These are phyloP conservation scores for Cassiopea andromeda DNA, from an alignment of 30 jellyfish, hydroid and myxozoan genomes.

Conservation along the genomic window DNA sequence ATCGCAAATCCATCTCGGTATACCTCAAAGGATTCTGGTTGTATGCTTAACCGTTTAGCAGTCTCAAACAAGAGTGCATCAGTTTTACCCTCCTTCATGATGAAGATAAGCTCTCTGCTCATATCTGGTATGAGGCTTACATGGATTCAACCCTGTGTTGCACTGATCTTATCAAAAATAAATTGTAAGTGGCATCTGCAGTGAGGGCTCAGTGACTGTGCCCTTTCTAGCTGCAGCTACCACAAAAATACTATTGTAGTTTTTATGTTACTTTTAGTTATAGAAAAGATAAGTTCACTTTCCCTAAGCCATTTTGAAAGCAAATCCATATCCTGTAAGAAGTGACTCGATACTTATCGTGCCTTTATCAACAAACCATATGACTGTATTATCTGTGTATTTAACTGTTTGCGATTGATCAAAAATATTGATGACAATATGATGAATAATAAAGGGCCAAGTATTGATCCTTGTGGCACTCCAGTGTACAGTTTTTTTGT, in stretches of 20 bases:
- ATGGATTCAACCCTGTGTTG: too few species aligned
- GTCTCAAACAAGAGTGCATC: conserved; percentile 62
- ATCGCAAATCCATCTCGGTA: conserved; percentile 36
- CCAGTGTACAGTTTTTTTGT: conserved; percentile 31
- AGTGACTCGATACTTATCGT: conserved; percentile 39
- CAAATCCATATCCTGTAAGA: conserved; percentile 67
- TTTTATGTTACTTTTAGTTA: conserved; percentile 34
- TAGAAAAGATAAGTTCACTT: conserved; percentile 53
- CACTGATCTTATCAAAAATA: too few species aligned
- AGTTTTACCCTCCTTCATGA: conserved; percentile 62
- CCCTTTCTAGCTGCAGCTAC: too few species aligned
- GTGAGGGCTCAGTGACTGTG: too few species aligned
- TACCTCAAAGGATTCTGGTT: conserved; percentile 42
- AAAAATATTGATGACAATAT: conserved; percentile 22
- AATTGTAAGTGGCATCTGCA: too few species aligned
- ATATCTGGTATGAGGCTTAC: too few species aligned
- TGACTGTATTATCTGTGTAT: conserved; percentile 66
- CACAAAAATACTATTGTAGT: too few species aligned
- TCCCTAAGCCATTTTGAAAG: conserved; percentile 59
- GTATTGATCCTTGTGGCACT: conserved; percentile 72
- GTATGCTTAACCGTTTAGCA: conserved; percentile 66
- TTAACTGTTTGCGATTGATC: conserved; percentile 55
- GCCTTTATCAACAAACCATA: conserved; percentile 51
- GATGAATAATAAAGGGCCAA: conserved; percentile 54
- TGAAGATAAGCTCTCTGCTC: conserved; percentile 14